These are phyloP conservation scores for Xerus inauris DNA, from an alignment of 2,113 vertebrate genomes.

Conservation along the genomic window DNA sequence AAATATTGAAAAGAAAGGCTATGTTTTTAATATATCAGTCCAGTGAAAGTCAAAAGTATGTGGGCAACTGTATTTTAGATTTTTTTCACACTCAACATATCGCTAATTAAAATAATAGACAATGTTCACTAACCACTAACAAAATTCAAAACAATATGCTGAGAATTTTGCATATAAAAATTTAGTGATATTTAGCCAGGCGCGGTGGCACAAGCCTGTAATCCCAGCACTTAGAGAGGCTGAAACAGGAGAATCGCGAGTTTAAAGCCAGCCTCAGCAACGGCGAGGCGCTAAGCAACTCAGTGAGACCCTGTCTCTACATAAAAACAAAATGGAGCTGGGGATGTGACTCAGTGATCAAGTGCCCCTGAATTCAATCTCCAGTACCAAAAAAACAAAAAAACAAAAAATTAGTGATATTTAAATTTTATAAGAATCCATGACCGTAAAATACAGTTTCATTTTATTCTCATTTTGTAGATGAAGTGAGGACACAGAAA, in stretches of 20 bases:
- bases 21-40: neutral
- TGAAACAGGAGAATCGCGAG: no score
- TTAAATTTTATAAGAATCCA: slow-evolving; percentile 3
- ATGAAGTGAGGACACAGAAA: neutral
- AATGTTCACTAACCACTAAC: neutral
- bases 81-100: neutral
- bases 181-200: neutral
- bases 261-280: no score
- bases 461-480: neutral
- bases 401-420: no score
- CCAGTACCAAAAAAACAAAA: no score
- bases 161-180: neutral
- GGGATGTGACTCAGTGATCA: no score
- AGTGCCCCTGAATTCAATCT: no score
- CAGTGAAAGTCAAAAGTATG: neutral
- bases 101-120: neutral
- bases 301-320: no score
- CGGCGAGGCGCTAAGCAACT: no score
- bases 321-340: no score
- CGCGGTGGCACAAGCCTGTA: no score
- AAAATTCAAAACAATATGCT: neutral
- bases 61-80: neutral
- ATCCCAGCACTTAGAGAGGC: no score
- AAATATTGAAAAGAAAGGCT: neutral
- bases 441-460: neutral